A percentile compares a stretch with the other conserved stretches of the same genome.
phyloP scores from a whole-genome alignment of 2,113 vertebrate genomes.

The Tragelaphus strepsiceros region DNA sequence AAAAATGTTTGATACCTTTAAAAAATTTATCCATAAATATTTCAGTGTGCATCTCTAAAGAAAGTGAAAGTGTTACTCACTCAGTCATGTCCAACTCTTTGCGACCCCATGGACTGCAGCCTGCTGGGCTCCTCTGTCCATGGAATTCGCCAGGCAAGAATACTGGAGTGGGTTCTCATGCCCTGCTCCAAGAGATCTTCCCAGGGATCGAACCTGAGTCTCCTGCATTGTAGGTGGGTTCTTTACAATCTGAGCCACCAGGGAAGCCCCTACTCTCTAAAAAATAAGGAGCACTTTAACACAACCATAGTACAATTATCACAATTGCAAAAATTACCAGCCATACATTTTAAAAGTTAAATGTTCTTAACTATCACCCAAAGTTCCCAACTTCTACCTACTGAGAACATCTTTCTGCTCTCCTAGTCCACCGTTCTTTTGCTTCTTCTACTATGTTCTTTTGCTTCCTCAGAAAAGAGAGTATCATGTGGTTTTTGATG shows the following conservation, averaged over 20 bases:
- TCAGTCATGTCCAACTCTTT: neutral
- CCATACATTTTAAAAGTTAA: neutral
- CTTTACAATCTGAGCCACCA: neutral
- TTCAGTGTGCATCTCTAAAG: neutral
- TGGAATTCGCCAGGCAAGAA: neutral
- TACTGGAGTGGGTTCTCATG: neutral
- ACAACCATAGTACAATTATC: neutral
- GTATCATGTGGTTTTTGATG: neutral
- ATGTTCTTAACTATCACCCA: neutral
- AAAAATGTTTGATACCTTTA: neutral
- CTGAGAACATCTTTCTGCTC: neutral
- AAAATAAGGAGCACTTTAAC: neutral
- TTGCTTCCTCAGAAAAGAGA: neutral
- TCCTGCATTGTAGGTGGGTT: neutral
- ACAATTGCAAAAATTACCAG: conserved; percentile 4
- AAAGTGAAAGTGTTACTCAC: neutral
- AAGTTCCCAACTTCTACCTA: neutral
- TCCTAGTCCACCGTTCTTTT: neutral
- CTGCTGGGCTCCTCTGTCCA: neutral
- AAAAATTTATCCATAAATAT: neutral
- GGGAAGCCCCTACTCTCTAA: neutral
- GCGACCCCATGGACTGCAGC: neutral
- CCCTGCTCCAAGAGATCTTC: neutral
- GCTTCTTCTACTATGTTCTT: neutral
- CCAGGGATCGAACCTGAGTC: neutral